Base-by-base conservation (phyloP, 2,797 vertebrate genomes). In the Hippopotamyrus pictus region DNA sequence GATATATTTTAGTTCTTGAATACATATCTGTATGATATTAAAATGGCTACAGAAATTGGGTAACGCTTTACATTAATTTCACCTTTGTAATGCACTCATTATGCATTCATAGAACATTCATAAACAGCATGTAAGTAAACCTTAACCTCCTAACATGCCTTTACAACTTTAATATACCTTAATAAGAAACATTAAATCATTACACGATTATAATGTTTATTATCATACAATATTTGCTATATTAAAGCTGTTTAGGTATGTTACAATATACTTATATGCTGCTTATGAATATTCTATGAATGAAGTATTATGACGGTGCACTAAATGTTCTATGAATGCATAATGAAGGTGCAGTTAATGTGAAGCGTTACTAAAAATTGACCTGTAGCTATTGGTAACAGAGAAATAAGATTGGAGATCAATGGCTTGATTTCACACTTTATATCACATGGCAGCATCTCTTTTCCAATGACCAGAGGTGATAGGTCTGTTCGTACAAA, bases 11-110 rank as follows among this genome's bases (percentile, higher is more conserved):
- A 76, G 33, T 76, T 76, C 11, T 76, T 37, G 25, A 76, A 69
- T 69, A 12, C 25, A 69, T 33, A 69, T 69, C 25, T 69, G 25
- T 69, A 33, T 29, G 65, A 69, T 14, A 69, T 14, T 12, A 69
- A 33, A 41, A 37, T 65, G 62, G 8, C 93, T 92, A 91, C 46
- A 90, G 90, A 91, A 92, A 91, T 93, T 90, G 89, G 92, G 93
- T 92, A 92, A 88, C 0, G 88, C 93, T 69, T 69, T 33, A 29
- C 9, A 29, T 33, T 69, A 69, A 29, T 29, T 69, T 29, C 25
- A 69, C 3, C 11, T 12, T 69, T 3, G 1, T 69, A 69, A 69
- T 69, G 25, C 22, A 65, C 7, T 65, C 22, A 29, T 65, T 25
- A 65, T 11, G 59, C 22, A 65, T 25, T 65, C 59, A 29, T 65